Percentiles rank a stretch among this genome's conserved stretches.
phyloP scores from a whole-genome alignment of 2,113 vertebrate species.

The Heliornis fulica region DNA sequence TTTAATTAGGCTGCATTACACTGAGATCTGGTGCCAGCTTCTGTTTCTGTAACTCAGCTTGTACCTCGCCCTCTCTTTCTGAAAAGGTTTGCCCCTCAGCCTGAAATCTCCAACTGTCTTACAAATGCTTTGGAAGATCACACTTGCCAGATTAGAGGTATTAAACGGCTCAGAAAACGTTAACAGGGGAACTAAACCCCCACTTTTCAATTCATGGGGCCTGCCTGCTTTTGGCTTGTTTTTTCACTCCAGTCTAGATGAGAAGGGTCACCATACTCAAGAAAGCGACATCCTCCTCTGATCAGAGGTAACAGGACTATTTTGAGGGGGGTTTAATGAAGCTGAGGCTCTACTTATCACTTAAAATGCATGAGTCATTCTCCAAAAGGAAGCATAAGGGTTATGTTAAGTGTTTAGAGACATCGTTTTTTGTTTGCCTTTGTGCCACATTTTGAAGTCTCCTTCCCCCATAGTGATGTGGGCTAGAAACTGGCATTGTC shows the following conservation, averaged over 20 bases:
- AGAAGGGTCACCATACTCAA: neutral
- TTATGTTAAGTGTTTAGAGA: neutral
- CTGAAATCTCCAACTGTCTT: neutral
- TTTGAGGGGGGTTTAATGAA: neutral
- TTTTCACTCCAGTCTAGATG: neutral
- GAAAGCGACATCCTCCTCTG: neutral
- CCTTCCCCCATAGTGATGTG: neutral
- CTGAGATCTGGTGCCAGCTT: neutral
- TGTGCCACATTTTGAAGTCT: neutral
- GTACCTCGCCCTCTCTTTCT: fast-evolving
- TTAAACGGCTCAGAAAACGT: neutral
- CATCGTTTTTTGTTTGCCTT: conserved; percentile 21
- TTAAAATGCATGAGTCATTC: conserved; percentile 11
- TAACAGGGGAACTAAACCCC: neutral
- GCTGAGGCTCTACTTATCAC: neutral
- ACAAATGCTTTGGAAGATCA: neutral
- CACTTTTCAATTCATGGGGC: neutral
- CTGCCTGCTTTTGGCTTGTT: neutral
- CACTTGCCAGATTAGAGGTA: neutral
- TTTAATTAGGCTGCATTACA: conserved; percentile 32
- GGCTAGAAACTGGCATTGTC: conserved; percentile 38
- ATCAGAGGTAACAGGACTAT: neutral
- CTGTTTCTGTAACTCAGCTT: neutral
- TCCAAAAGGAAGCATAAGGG: neutral
- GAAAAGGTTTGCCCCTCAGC: neutral